Evolutionary conservation across 2,888 invertebrate species (phyloP).

Genomic region (Drosophila aldrichi): DNA sequence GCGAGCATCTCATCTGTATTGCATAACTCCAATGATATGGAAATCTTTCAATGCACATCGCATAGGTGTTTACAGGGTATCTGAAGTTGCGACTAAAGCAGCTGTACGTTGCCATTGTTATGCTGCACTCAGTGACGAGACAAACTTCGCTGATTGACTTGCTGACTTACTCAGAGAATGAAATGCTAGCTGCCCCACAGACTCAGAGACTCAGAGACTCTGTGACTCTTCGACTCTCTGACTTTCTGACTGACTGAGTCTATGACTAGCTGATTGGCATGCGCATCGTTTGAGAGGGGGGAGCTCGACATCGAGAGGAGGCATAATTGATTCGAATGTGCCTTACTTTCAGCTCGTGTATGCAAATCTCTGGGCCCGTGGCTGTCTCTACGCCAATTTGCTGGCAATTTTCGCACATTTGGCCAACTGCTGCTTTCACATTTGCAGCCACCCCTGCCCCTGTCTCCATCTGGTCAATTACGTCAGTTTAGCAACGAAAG

Average conservation of each 20-base stretch:
- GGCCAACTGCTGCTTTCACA: constrained; percentile 74
- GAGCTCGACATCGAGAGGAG: not conserved
- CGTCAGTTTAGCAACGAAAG: constrained; percentile 54
- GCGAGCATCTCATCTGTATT: not conserved
- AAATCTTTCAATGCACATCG: not conserved
- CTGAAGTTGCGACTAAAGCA: not conserved
- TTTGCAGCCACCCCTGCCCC: constrained; percentile 29
- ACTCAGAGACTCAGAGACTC: not conserved
- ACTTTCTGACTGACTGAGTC: constrained; percentile 13
- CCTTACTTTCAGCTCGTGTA: constrained; percentile 49
- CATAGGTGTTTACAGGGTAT: constrained; percentile 1
- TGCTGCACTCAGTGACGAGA: constrained; percentile 49
- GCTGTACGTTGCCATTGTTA: not conserved
- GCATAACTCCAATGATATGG: not conserved
- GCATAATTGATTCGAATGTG: constrained; percentile 57
- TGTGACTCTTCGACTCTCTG: not conserved
- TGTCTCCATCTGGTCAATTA: constrained; percentile 35
- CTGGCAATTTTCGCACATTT: constrained; percentile 72
- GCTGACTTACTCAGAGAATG: constrained; percentile 63
- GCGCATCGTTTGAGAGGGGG: not conserved
- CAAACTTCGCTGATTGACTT: constrained; percentile 61
- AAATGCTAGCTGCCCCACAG: constrained; percentile 30
- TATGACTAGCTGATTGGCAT: constrained; percentile 37
- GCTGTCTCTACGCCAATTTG: constrained; percentile 57
- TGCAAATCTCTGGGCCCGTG: constrained; percentile 57